Evolutionary conservation across 2,797 vertebrate genomes (phyloP), one percentile per base, ranked within the genome.

Genomic region (Xiphophorus birchmanni): DNA sequence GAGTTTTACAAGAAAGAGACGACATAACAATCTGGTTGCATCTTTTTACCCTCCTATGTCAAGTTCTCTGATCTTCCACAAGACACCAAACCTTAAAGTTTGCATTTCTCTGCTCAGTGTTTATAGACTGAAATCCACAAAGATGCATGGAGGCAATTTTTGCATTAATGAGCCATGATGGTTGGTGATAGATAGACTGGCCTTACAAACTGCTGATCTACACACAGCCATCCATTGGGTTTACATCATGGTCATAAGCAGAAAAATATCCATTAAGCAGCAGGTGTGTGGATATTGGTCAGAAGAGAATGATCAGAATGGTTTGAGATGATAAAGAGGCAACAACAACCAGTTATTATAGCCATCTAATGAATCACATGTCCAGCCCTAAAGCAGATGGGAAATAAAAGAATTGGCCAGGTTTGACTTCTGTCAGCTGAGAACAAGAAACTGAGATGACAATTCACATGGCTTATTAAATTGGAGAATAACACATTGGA

Each of bases 41-140:
- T 60, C 6, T 65, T 18, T 29, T 52, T n/a, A 47, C 48, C 76
- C 47, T 58, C 65, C 76, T 35, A 29, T 63, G 76, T 32, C 63
- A 45, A 72, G 42, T 77, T 69, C 74, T 58, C 82, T 83, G 82
- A 92, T 84, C 86, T 81, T 86, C 81, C 82, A 85, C 81, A 48
- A 84, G 76, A 35, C 65, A 44, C 81, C 76, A 83, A 65, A 58
- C 80, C 78, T 37, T 1, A 50, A 84, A 84, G 29, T 78, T 88
- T 83, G 80, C 80, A 81, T 92, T 42, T 72, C 73, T 79, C 52
- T 75, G 74, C 75, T 83, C 74, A 74, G 75, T 63, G 50, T 84
- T 84, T 67, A 78, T 74, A 74, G 85, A 83, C 90, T 84, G 86
- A 81, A 81, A 82, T 80, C 73, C 80, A 88, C 80, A 78, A 78